Conservation (phyloP, 2,888 invertebrate species). For the Leptopilina myrica region DNA sequence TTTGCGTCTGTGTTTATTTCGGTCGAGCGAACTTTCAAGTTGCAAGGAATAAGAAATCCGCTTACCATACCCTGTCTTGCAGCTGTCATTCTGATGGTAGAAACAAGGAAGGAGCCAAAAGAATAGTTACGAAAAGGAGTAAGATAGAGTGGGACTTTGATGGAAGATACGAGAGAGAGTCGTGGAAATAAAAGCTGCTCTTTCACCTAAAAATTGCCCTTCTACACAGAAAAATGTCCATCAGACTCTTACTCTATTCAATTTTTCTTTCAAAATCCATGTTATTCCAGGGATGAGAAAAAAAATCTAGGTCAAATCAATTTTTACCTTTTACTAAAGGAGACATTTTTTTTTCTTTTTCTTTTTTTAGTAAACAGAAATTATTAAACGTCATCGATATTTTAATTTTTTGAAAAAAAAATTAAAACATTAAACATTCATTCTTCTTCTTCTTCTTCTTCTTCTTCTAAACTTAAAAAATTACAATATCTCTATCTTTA, state of each 20-base stretch:
- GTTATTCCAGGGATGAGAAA: not conserved
- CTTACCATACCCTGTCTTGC: conserved; percentile 43
- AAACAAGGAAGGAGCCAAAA: conserved; percentile 34
- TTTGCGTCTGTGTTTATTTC: conserved; percentile 41
- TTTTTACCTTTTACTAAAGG: not conserved
- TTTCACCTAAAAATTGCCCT: conserved; percentile 38
- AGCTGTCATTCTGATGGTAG: conserved; percentile 39
- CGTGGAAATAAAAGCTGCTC: conserved; percentile 39
- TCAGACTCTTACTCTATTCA: conserved; percentile 26
- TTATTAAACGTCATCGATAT: too few relatives aligned
- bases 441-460: too few relatives aligned
- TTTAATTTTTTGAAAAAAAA: too few relatives aligned
- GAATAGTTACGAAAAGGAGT: conserved; percentile 34
- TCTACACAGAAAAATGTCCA: conserved; percentile 40
- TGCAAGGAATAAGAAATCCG: conserved; percentile 47
- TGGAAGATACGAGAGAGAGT: conserved; percentile 29
- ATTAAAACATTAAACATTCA: too few relatives aligned
- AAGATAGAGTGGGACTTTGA: conserved; percentile 36
- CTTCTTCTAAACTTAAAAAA: too few relatives aligned
- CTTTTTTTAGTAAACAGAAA: too few relatives aligned
- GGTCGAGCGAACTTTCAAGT: conserved; percentile 41
- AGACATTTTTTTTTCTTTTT: not conserved
- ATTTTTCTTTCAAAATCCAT: conserved; percentile 23
- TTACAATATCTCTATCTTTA: too few relatives aligned
- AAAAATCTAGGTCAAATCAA: conserved; percentile 1